Percentiles rank a stretch among this genome's conserved stretches.
Evolutionary conservation across 1,140 invertebrate species (phyloP).

Genomic region (Pachypsylla venusta): DNA sequence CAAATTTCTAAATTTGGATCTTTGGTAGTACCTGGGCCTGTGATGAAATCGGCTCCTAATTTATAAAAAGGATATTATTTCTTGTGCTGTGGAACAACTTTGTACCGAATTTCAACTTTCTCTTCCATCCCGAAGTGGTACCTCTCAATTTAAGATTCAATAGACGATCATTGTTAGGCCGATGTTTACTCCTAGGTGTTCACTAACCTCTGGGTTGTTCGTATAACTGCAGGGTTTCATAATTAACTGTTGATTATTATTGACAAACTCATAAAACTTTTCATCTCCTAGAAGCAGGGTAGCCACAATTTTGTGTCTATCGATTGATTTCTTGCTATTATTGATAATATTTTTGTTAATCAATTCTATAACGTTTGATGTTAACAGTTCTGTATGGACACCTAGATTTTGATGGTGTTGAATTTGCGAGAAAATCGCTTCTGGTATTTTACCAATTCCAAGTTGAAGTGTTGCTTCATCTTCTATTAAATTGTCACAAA

Average conservation of each 20-base stretch:
- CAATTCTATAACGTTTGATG: background rate
- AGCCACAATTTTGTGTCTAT: background rate
- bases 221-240: background rate
- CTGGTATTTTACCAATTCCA: conserved; percentile 1
- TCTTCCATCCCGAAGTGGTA: too few relatives aligned
- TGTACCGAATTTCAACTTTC: too few relatives aligned
- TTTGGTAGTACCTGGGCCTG: too few relatives aligned
- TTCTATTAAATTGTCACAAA: background rate
- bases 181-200: too few relatives aligned
- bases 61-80: too few relatives aligned
- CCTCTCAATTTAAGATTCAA: too few relatives aligned
- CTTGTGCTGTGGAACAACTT: too few relatives aligned
- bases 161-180: too few relatives aligned
- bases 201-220: conserved; percentile 9
- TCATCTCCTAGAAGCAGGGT: background rate
- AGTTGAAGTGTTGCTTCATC: conserved; percentile 5
- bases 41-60: too few relatives aligned
- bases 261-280: conserved; percentile 2
- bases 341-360: background rate
- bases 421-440: background rate
- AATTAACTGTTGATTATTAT: background rate
- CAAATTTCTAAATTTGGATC: too few relatives aligned
- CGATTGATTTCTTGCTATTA: background rate
- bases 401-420: background rate
- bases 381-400: background rate